These are phyloP conservation scores for Echinarachnius parma DNA, from an alignment of 53 echinoderm and acorn worm genomes.

Conservation along the genomic window DNA sequence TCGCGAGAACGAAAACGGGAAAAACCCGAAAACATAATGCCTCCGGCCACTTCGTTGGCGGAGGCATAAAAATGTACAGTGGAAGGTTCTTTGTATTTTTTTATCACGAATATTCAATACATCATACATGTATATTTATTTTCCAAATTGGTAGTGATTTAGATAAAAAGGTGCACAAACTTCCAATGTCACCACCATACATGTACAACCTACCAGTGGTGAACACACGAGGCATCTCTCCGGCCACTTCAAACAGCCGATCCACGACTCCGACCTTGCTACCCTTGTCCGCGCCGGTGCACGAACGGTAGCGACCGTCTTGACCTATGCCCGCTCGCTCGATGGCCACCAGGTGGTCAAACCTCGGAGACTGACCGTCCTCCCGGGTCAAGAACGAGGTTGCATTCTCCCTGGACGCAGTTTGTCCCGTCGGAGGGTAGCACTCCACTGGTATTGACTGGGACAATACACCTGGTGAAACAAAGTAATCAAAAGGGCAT, in stretches of 20 bases:
- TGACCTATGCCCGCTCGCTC: conserved; percentile 57
- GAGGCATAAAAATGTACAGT: too few species aligned
- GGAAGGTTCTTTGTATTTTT: too few species aligned
- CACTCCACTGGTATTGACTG: conserved; percentile 53
- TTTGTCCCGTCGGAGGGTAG: conserved; percentile 56
- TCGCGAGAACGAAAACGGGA: too few species aligned
- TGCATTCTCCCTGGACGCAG: conserved; percentile 48
- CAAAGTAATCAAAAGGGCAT: too few species aligned
- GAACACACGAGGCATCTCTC: conserved; percentile 55
- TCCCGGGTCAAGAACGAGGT: conserved; percentile 44
- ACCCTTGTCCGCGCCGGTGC: conserved; percentile 35
- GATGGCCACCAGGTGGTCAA: conserved; percentile 82
- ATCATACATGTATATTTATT: too few species aligned
- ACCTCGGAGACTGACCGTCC: conserved; percentile 55
- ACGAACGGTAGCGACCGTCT: conserved; percentile 63
- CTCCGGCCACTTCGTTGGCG: too few species aligned
- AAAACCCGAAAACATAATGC: too few species aligned
- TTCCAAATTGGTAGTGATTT: too few species aligned
- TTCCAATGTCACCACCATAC: conserved; percentile 72
- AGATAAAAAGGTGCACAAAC: too few species aligned
- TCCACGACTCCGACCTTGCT: conserved; percentile 53
- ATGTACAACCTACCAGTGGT: conserved; percentile 81
- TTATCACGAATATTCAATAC: too few species aligned
- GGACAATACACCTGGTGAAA: conserved; percentile 45
- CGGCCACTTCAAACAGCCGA: conserved; percentile 69